These are phyloP conservation scores for Tachysurus fulvidraco DNA, from an alignment of 2,113 vertebrate species.

Conservation along the genomic window DNA sequence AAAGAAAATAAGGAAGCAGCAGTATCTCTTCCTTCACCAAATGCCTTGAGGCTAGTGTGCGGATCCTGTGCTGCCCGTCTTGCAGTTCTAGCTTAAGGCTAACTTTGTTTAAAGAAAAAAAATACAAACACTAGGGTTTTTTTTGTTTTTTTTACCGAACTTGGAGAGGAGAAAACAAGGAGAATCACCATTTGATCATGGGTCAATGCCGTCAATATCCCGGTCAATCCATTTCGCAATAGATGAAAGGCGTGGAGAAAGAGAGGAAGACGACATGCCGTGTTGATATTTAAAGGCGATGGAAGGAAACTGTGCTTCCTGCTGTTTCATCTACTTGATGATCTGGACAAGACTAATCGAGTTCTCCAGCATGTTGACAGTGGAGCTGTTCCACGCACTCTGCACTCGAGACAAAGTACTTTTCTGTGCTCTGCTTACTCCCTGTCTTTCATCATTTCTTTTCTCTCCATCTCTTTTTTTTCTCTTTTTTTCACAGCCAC, in stretches of 20 bases:
- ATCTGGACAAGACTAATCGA: conserved; percentile 56
- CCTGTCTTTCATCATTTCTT: not conserved
- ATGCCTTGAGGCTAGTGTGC: conserved; percentile 39
- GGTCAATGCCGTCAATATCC: conserved; percentile 27
- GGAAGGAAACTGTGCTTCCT: not conserved
- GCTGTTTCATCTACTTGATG: conserved; percentile 34
- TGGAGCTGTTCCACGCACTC: conserved; percentile 30
- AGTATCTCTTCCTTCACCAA: conserved; percentile 1
- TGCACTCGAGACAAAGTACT: conserved; percentile 35
- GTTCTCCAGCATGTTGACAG: conserved; percentile 54
- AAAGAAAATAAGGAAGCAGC: not conserved
- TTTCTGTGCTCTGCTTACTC: not conserved
- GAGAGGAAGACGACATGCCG: conserved; percentile 51
- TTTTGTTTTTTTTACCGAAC: conserved; percentile 16
- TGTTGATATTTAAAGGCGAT: conserved; percentile 58
- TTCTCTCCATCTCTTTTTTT: not conserved
- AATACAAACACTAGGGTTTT: not conserved
- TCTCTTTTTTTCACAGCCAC: conserved; percentile 5
- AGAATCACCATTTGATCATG: conserved; percentile 6
- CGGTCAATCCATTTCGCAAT: conserved; percentile 37
- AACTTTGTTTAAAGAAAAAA: not conserved
- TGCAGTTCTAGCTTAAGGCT: conserved; percentile 15
- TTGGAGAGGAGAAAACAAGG: not conserved
- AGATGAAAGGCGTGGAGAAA: conserved; percentile 38
- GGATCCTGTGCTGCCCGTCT: conserved; percentile 12